Percentiles rank a stretch among this genome's conserved stretches.
Evolutionary conservation across 2,888 invertebrate genomes (phyloP).

Genomic region (Plagiodera versicolora): DNA sequence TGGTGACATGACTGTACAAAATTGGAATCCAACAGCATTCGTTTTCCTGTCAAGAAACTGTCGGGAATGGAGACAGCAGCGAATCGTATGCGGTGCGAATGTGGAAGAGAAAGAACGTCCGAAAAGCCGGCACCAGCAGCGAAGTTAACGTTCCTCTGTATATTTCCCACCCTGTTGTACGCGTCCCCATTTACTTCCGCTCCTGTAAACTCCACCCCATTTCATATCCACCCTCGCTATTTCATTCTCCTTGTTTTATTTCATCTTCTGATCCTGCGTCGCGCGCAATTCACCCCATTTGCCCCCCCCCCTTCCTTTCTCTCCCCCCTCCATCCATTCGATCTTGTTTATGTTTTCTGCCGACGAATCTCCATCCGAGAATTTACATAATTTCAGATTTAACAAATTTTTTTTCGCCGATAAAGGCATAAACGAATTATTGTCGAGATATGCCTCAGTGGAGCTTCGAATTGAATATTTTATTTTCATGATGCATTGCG

Average conservation of each 20-base stretch:
- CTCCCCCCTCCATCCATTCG: no score
- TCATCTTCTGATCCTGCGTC: constrained; percentile 53
- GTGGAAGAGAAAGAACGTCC: constrained; percentile 33
- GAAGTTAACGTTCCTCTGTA: constrained; percentile 47
- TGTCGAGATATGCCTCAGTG: constrained; percentile 24
- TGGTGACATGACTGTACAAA: not conserved
- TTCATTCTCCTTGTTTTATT: constrained; percentile 57
- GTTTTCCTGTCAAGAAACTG: constrained; percentile 2
- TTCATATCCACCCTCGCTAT: constrained; percentile 57
- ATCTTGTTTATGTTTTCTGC: constrained; percentile 48
- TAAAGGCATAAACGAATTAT: constrained; percentile 37
- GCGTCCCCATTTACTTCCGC: constrained; percentile 62
- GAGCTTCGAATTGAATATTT: constrained; percentile 33
- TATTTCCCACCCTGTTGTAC: constrained; percentile 50
- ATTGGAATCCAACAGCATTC: not conserved
- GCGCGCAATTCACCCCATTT: constrained; percentile 13
- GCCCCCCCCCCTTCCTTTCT: constrained; percentile 33
- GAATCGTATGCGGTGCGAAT: constrained; percentile 33
- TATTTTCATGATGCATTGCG: constrained; percentile 20
- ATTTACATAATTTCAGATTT: constrained; percentile 56
- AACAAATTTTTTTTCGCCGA: constrained; percentile 42
- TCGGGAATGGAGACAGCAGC: constrained; percentile 27
- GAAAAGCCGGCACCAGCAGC: constrained; percentile 41
- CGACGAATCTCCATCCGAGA: constrained; percentile 49
- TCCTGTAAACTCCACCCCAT: constrained; percentile 58